A percentile compares a stretch with the other conserved stretches of the same genome.
phyloP scores from a whole-genome alignment of 2,797 vertebrate genomes.

The Epinephelus awoara region DNA sequence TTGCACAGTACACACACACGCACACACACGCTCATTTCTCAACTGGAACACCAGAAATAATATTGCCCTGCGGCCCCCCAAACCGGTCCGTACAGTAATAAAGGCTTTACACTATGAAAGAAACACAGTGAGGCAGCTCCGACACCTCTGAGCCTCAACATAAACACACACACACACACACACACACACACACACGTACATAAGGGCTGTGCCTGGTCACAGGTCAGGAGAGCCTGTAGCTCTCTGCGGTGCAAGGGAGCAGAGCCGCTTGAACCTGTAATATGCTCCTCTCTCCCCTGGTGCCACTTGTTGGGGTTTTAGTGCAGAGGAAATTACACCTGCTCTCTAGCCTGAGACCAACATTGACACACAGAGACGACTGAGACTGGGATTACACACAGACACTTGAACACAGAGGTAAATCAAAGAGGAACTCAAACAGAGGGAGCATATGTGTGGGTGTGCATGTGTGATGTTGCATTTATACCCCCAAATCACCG shows the following conservation, averaged over 20 bases:
- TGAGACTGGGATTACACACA: conserved; percentile 54
- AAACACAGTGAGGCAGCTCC: conserved; percentile 78
- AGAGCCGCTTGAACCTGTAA: conserved; percentile 90
- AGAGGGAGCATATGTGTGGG: conserved; percentile 15
- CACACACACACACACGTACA: conserved; percentile 43
- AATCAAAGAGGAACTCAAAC: conserved; percentile 13
- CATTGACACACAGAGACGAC: conserved; percentile 51
- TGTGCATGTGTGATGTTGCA: conserved; percentile 41
- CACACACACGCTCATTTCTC: conserved; percentile 53
- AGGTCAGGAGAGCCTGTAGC: conserved; percentile 83
- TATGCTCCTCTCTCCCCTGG: conserved; percentile 87
- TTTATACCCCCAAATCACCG: conserved; percentile 52
- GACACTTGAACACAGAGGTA: conserved; percentile 40
- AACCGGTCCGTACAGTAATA: conserved; percentile 86
- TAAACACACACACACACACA: conserved; percentile 29
- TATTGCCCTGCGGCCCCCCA: conserved; percentile 85
- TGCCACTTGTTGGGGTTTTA: conserved; percentile 87
- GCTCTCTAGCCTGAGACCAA: conserved; percentile 68
- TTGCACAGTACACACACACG: conserved; percentile 43
- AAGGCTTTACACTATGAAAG: conserved; percentile 85
- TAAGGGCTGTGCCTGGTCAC: conserved; percentile 70
- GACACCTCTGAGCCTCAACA: conserved; percentile 81
- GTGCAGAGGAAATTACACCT: conserved; percentile 83
- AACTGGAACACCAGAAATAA: conserved; percentile 79
- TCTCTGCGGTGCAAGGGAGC: conserved; percentile 82